Base-by-base conservation (phyloP, 2,797 vertebrate species). In the Ispidina picta region DNA sequence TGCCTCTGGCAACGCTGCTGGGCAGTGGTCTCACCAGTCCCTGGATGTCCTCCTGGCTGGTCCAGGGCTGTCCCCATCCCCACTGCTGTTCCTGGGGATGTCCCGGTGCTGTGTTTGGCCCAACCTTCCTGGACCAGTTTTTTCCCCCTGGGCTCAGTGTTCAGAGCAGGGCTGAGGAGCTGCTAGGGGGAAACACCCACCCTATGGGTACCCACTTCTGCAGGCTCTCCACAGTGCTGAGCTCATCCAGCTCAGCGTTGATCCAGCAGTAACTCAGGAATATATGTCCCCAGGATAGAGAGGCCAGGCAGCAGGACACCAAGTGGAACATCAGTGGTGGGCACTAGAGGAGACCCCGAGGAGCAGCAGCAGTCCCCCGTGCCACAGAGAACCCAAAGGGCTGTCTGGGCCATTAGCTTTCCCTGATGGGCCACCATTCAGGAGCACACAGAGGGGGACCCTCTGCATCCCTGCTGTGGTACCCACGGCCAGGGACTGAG, bases 211-310 rank as follows among this genome's bases (percentile, higher is more conserved):
- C 18, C 15, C 22, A 4, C 12, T 29, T 33, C 37, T 14, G 43
- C 15, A 19, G 12, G 3, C 29, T 15, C 49, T 15, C 29, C 52
- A 54, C 29, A 18, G 29, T 19, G 29, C 52, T n/a, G 28, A 54
- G 29, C 29, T 19, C 6, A 4, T 31, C n/a, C 10, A 3, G 5
- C 1, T 2, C 21, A 6, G 5, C 5, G 0, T 6, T 11, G 6
- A 5, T 14, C 21, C 55, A 79, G 59, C 33, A 56, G 6, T 2
- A 29, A 60, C n/a, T 49, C n/a, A 5, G 65, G 51, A 29, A 48
- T 2, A 0, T 0, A 12, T 12, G 48, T 77, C 85, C 4, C 1
- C 7, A 28, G 73, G 29, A 14, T 49, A 33, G 0, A 39, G 49
- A 25, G 44, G 51, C 28, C 19, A 4, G 49, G 19, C 33, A 6